Conservation (phyloP, 2,888 invertebrate species). For the Rotaria magnacalcarata region DNA sequence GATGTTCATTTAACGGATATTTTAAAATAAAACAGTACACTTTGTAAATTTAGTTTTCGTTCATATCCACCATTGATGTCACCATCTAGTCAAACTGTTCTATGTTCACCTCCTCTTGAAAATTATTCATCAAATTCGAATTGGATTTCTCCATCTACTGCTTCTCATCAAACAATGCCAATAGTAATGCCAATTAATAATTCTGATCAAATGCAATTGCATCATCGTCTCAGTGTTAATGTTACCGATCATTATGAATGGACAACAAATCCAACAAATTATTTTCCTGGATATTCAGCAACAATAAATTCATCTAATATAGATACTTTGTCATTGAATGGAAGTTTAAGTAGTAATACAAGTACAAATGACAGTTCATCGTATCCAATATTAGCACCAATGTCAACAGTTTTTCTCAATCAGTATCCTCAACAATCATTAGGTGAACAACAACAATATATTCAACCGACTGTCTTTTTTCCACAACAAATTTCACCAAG, state of each 20-base stretch:
- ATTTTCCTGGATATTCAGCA: neutral
- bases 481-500: slow-evolving; percentile 8
- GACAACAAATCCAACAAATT: neutral
- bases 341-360: slow-evolving; percentile 29
- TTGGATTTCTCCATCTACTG: neutral
- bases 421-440: neutral
- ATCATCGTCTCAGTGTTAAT: slow-evolving; percentile 18
- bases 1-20: too few relatives aligned
- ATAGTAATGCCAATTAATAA: neutral
- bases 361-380: slow-evolving; percentile 22
- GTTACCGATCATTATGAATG: slow-evolving; percentile 20
- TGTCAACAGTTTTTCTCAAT: neutral
- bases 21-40: neutral
- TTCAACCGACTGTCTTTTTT: neutral
- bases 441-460: neutral
- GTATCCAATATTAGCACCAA: slow-evolving; percentile 18
- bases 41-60: neutral
- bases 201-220: slow-evolving; percentile 17
- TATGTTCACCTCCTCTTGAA: neutral
- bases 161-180: neutral
- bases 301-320: neutral
- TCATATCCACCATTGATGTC: slow-evolving; percentile 10
- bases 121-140: neutral
- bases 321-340: neutral
- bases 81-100: neutral